Percentiles rank a stretch among this genome's conserved stretches.
Conservation (phyloP, 2,797 vertebrate genomes). For the Monodelphis domestica region DNA sequence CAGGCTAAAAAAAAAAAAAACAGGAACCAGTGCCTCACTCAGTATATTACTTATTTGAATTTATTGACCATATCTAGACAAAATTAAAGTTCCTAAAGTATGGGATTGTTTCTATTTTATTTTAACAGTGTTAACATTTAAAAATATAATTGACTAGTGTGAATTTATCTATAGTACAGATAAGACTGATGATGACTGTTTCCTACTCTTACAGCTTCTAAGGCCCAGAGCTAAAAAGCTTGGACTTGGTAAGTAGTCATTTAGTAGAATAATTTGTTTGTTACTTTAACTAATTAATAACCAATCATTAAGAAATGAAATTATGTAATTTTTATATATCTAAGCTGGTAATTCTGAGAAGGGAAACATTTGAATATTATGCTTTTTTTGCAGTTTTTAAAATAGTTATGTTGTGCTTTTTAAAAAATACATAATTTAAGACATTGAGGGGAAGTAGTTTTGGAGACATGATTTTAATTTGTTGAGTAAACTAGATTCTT, state of each 20-base stretch:
- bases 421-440: neutral
- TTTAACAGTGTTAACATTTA: neutral
- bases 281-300: conserved; percentile 10
- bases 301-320: conserved; percentile 12
- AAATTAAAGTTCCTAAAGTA: too few species aligned
- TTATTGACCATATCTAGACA: neutral
- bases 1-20: neutral
- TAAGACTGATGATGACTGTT: conserved; percentile 1
- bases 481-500: neutral
- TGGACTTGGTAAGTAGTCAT: conserved; percentile 91
- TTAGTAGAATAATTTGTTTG: conserved; percentile 26
- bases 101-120: neutral
- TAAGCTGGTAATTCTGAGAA: neutral
- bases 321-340: conserved; percentile 13
- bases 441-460: neutral
- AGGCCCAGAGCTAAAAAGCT: conserved; percentile 93
- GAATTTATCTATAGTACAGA: neutral
- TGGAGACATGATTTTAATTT: neutral
- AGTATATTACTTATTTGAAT: neutral
- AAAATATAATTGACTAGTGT: neutral
- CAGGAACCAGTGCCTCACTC: neutral
- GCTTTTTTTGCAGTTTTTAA: neutral
- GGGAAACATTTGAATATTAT: neutral
- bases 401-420: neutral
- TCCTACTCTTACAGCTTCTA: conserved; percentile 88